Percentiles rank a stretch among this genome's conserved stretches.
phyloP scores from a whole-genome alignment of 2,888 invertebrate genomes.

The Desoria tigrina region DNA sequence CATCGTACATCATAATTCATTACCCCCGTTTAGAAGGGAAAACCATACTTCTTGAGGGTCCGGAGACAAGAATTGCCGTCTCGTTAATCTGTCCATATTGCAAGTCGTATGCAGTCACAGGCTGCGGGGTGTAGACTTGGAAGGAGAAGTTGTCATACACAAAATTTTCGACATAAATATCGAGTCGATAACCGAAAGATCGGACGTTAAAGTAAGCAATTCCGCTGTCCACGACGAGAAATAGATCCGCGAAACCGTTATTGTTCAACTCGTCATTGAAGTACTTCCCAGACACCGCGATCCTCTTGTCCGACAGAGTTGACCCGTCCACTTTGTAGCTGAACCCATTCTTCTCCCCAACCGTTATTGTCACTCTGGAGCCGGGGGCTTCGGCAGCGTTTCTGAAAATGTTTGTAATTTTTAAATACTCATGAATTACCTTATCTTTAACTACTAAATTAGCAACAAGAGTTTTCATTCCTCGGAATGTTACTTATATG shows the following conservation, averaged over 20 bases:
- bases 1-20: too few relatives aligned
- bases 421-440: too few relatives aligned
- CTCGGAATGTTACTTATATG: too few relatives aligned
- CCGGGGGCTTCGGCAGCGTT: too few relatives aligned
- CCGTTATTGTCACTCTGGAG: slow-evolving; percentile 42
- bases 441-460: too few relatives aligned
- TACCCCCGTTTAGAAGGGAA: not conserved
- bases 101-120: slow-evolving; percentile 39
- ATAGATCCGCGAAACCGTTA: slow-evolving; percentile 37
- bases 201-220: slow-evolving; percentile 40
- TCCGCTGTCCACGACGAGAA: slow-evolving; percentile 35
- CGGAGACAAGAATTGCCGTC: slow-evolving; percentile 40
- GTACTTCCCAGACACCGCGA: slow-evolving; percentile 47
- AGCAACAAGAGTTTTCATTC: too few relatives aligned
- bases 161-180: slow-evolving; percentile 41
- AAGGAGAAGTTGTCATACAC: slow-evolving; percentile 41
- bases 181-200: slow-evolving; percentile 28
- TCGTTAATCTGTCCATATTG: slow-evolving; percentile 40
- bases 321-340: slow-evolving; percentile 39
- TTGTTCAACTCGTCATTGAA: slow-evolving; percentile 38
- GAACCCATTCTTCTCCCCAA: slow-evolving; percentile 46
- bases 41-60: slow-evolving; percentile 14
- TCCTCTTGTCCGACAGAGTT: slow-evolving; percentile 38
- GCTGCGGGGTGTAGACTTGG: slow-evolving; percentile 35
- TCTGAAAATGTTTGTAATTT: too few relatives aligned